These are phyloP conservation scores for Stenoptilia bipunctidactyla DNA, from an alignment of 2,888 invertebrate species.

Conservation along the genomic window DNA sequence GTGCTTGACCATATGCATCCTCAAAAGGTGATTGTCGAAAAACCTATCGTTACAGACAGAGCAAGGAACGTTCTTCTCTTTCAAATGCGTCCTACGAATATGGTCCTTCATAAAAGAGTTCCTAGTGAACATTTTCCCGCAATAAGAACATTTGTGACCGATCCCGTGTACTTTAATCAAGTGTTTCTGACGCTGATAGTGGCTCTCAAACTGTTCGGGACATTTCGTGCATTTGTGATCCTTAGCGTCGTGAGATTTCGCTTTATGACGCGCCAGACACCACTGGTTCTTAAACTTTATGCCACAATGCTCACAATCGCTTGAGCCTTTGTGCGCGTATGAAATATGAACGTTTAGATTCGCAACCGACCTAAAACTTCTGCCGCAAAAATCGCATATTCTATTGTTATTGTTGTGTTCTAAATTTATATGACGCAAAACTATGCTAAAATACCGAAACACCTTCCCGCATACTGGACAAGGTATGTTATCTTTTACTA, in stretches of 20 bases:
- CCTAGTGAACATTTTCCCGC: slow-evolving; percentile 53
- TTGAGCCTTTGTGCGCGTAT: slow-evolving; percentile 41
- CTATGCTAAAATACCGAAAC: slow-evolving; percentile 45
- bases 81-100: slow-evolving; percentile 51
- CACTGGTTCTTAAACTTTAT: slow-evolving; percentile 46
- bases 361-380: slow-evolving; percentile 38
- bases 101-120: slow-evolving; percentile 61
- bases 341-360: slow-evolving; percentile 49
- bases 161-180: slow-evolving; percentile 57
- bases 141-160: slow-evolving; percentile 49
- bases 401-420: slow-evolving; percentile 50
- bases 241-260: slow-evolving; percentile 46
- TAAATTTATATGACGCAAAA: slow-evolving; percentile 47
- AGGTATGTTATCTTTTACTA: slow-evolving; percentile 48
- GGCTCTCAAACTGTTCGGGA: slow-evolving; percentile 56
- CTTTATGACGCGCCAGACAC: slow-evolving; percentile 48
- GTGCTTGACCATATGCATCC: slow-evolving; percentile 65
- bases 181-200: slow-evolving; percentile 65
- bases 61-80: slow-evolving; percentile 53
- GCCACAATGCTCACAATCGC: slow-evolving; percentile 44
- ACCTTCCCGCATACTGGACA: slow-evolving; percentile 42
- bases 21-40: slow-evolving; percentile 48
- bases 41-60: slow-evolving; percentile 51
- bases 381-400: slow-evolving; percentile 55
- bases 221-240: slow-evolving; percentile 53